phyloP scores from a whole-genome alignment of 2,888 invertebrate species.

The Andrena dorsata region DNA sequence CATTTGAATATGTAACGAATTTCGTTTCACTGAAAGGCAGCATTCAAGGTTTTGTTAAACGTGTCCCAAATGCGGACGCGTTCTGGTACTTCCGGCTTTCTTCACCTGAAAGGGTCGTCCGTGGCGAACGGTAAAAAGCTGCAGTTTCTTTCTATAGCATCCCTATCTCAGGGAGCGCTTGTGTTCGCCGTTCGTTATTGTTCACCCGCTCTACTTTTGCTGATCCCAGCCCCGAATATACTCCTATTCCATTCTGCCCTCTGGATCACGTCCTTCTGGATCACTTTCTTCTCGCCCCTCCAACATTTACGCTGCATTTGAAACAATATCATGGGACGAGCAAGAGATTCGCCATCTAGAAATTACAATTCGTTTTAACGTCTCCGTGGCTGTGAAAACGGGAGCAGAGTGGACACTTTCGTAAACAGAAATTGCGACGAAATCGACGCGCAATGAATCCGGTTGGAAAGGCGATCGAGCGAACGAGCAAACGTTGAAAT shows the following conservation, averaged over 20 bases:
- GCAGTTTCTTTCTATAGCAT: slow-evolving; percentile 44
- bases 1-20: slow-evolving; percentile 16
- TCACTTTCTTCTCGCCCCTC: slow-evolving; percentile 10
- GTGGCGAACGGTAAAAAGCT: slow-evolving; percentile 41
- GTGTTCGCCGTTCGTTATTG: slow-evolving; percentile 56
- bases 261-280: slow-evolving; percentile 22
- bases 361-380: slow-evolving; percentile 12
- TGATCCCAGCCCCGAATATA: slow-evolving; percentile 36
- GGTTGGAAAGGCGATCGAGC: not conserved
- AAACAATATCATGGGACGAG: slow-evolving; percentile 1
- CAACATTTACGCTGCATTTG: not conserved
- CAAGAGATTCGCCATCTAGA: not conserved
- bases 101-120: slow-evolving; percentile 34
- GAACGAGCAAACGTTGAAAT: not conserved
- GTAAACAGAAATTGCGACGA: not conserved
- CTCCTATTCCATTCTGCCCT: slow-evolving; percentile 15
- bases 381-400: not conserved
- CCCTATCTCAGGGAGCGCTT: slow-evolving; percentile 44
- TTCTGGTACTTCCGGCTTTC: slow-evolving; percentile 41
- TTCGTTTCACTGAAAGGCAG: slow-evolving; percentile 14
- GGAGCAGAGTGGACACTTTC: not conserved
- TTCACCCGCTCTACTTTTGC: slow-evolving; percentile 50
- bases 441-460: not conserved
- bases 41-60: slow-evolving; percentile 41
- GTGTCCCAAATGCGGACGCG: slow-evolving; percentile 49